Evolutionary conservation across 2,888 invertebrate species (phyloP), one percentile per base, ranked within the genome.

Genomic region (Ochropleura leucogaster): DNA sequence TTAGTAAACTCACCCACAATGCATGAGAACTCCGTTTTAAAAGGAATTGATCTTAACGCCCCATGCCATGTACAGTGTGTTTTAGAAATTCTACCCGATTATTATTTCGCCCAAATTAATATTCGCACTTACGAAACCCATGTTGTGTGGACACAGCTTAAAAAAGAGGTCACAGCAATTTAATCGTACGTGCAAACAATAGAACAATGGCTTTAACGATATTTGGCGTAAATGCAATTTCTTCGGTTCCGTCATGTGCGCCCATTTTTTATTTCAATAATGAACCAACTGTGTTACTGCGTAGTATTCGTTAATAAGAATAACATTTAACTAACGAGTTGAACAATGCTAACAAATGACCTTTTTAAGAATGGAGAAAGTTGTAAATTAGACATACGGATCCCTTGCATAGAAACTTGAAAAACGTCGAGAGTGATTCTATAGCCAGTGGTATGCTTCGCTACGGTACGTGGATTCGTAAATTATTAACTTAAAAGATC

Each of bases 131-230:
- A 53, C 42, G n/a, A 73, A 65, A 74, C 74, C 40, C 9, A 55
- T 60, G 53, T 42, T 68, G 44, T 80, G 40, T 77, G 46, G 65
- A 77, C 65, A 74, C 65, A 55, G 44, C 65, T 73, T 65, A 14
- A 62, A 60, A 79, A 74, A 65, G 66, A 77, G 77, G 77, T 77
- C 77, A 80, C 55, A 49, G 66, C 44, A 66, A 55, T 20, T 80
- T 80, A 62, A 74, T 74, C 62, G 55, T 55, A 42, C 65, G 64
- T 20, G 47, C 53, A 76, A 62, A 74, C 77, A 77, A 62, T 66
- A 74, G 74, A 80, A 77, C 77, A 77, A 77, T 77, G 75, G 55
- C n/a, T 77, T 66, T 74, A 74, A 66, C 65, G 65, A 80, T 80
- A 74, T 74, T 77, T 66, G 46, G 47, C 49, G 55, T 55, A 62